Evolutionary conservation across 2,888 invertebrate genomes (phyloP).

Genomic region (Diplolepis rosae): DNA sequence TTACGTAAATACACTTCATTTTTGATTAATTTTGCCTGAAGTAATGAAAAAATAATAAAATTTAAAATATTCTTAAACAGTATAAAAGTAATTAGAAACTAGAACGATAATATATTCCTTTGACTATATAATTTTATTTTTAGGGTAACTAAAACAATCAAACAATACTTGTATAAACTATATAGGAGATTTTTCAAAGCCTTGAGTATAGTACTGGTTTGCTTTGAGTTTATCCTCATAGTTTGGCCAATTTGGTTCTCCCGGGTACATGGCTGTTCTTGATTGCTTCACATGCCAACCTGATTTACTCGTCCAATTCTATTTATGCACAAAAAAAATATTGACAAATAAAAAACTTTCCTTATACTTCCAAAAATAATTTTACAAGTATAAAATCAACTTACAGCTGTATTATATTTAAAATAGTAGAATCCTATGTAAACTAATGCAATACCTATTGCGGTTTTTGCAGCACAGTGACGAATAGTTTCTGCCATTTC

Average conservation of each 20-base stretch:
- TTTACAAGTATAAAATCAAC: conserved; percentile 62
- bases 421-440: conserved; percentile 83
- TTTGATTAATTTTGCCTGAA: no score
- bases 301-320: conserved; percentile 87
- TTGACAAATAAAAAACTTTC: not conserved
- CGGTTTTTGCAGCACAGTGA: conserved; percentile 79
- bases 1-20: no score
- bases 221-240: conserved; percentile 77
- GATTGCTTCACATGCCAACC: conserved; percentile 81
- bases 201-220: conserved; percentile 82
- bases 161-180: conserved; percentile 59
- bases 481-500: conserved; percentile 77
- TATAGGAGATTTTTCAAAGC: conserved; percentile 81
- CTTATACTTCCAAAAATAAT: not conserved
- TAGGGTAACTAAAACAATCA: not conserved
- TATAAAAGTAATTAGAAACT: no score
- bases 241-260: conserved; percentile 82
- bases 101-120: not conserved
- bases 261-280: conserved; percentile 78
- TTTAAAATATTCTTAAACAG: no score
- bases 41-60: no score
- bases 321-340: conserved; percentile 33
- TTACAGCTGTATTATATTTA: conserved; percentile 87
- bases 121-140: conserved; percentile 2
- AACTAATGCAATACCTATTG: conserved; percentile 75